Conservation (phyloP, 2,888 invertebrate genomes). For the Coelogynopora nodosa region DNA sequence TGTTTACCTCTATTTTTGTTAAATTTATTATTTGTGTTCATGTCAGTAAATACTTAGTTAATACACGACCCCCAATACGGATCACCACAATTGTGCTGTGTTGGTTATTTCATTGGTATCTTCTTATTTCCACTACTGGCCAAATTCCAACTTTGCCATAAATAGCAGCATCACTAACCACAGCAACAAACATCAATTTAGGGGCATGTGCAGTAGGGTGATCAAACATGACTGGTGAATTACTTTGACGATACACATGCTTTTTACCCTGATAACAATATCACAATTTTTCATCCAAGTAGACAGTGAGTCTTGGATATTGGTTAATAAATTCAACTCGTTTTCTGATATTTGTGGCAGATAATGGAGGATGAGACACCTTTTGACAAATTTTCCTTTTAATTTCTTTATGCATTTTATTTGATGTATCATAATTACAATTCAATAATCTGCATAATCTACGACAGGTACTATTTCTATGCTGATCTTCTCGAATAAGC, state of each 20-base stretch:
- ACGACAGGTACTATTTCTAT: slow-evolving; percentile 12
- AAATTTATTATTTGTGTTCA: no score
- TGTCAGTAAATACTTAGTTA: no score
- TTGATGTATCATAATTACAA: no score
- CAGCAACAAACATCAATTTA: neutral
- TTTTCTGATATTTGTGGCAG: neutral
- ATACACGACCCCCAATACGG: no score
- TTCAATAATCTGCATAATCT: neutral
- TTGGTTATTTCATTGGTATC: neutral
- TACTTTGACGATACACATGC: neutral
- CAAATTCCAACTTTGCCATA: neutral
- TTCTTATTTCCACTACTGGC: neutral
- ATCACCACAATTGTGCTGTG: no score
- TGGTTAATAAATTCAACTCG: neutral
- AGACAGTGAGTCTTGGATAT: neutral
- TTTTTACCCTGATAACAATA: neutral
- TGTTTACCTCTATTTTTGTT: no score
- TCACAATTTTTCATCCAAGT: neutral
- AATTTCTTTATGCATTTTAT: neutral
- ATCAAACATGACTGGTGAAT: neutral
- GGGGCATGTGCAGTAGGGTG: neutral
- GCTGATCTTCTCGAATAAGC: neutral
- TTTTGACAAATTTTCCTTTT: neutral
- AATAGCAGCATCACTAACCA: neutral
- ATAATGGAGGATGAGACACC: neutral